Base-by-base conservation (phyloP, 2,888 invertebrate genomes). In the Rambutsinella grinnellia region DNA sequence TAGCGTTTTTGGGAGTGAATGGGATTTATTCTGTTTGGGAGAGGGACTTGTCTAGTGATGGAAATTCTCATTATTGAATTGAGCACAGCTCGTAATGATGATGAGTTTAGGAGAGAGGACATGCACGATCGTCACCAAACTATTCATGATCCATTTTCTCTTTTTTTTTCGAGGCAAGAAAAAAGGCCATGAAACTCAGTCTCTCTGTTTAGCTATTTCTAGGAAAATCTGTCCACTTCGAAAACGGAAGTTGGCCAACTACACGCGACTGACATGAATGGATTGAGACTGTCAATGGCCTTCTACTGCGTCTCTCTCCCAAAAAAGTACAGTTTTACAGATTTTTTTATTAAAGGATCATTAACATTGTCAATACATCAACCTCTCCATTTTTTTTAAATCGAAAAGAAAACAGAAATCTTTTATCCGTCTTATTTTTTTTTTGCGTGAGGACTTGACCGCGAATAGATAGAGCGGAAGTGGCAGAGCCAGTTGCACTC, bases 201-300 rank as follows among this genome's bases (percentile, higher is more conserved):
- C 56, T 36, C 27, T 44, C 53, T 60, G 5, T 36, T 36, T 36
- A n/a, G n/a, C n/a, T n/a, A n/a, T n/a, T n/a, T n/a, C n/a, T n/a
- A n/a, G n/a, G n/a, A n/a, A n/a, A n/a, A n/a, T 17, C 23, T 62
- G 19, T 26, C 70, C 13, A 51, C 24, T 53, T 46, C 60, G 44
- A 51, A 23, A 21, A 44, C 26, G 27, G n/a, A 36, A 46, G 28
- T 53, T 44, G n/a, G n/a, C n/a, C n/a, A 60, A 63, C 27, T 57
- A 21, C 27, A 21, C 8, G 49, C 19, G 19, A 49, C 21, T 19
- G 58, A 17, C 19, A 36, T 46, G 62, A 58, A 57, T 24, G n/a
- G n/a, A 51, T 23, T 53, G 24, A 46, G 56, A 46, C 71, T 71
- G 71, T 71, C 71, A 71, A 76, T 76, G 76, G 68, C 76, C 76